phyloP scores from a whole-genome alignment of 2,797 vertebrate species.

The Aldrovandia affinis region DNA sequence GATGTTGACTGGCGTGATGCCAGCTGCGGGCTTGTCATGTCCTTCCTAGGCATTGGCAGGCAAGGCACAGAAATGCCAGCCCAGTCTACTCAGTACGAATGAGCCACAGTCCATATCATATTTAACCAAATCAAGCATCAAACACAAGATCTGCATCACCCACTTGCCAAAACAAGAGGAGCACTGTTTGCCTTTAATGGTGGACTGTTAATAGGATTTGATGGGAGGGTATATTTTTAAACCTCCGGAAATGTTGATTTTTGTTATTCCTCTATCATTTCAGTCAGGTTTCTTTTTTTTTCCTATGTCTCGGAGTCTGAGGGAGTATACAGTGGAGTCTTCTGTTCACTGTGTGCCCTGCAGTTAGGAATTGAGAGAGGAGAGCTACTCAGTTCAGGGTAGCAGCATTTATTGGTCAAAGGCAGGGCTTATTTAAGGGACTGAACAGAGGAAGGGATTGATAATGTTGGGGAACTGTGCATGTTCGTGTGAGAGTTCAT shows the following conservation, averaged over 20 bases:
- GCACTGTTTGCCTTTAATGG: not conserved
- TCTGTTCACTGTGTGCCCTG: not conserved
- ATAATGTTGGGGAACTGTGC: not conserved
- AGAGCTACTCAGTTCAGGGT: not conserved
- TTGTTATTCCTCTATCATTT: not conserved
- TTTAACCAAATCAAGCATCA: conserved; percentile 5
- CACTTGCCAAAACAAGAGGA: not conserved
- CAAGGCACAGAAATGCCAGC: not conserved
- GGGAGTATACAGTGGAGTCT: conserved; percentile 2
- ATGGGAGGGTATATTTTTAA: conserved; percentile 5
- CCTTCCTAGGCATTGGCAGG: not conserved
- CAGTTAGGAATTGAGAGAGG: not conserved
- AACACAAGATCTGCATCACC: not conserved
- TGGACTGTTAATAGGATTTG: not conserved
- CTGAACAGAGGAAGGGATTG: not conserved
- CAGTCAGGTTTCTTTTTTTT: not conserved
- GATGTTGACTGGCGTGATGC: not conserved
- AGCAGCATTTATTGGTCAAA: not conserved
- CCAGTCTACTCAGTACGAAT: not conserved
- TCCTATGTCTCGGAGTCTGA: not conserved
- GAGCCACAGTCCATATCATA: not conserved
- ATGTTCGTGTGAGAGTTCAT: not conserved
- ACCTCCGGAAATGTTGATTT: conserved; percentile 11
- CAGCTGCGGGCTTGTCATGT: not conserved
- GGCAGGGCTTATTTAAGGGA: not conserved